A percentile compares a stretch with the other conserved stretches of the same genome.
phyloP scores from a whole-genome alignment of 2,797 vertebrate species.

The Gadopsis bispinosus region DNA sequence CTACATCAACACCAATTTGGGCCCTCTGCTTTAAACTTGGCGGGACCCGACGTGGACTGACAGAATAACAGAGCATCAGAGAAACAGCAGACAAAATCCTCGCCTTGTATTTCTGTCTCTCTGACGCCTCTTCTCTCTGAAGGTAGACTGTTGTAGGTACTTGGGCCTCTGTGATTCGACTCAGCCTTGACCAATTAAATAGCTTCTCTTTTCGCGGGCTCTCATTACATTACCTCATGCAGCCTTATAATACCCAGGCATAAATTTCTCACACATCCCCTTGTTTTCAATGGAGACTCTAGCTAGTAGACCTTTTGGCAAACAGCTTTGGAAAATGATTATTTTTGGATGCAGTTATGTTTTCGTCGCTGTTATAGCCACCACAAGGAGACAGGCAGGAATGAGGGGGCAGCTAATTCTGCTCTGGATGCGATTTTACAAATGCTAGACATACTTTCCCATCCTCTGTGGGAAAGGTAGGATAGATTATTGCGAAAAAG shows the following conservation, averaged over 20 bases:
- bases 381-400: constrained; percentile 71
- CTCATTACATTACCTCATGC: constrained; percentile 61
- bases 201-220: constrained; percentile 42
- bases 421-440: constrained; percentile 62
- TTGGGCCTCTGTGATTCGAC: constrained; percentile 37
- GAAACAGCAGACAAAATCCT: constrained; percentile 47
- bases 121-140: constrained; percentile 37
- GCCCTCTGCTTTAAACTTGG: constrained; percentile 57
- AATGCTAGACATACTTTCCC: constrained; percentile 76
- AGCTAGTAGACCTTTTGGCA: constrained; percentile 63
- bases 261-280: constrained; percentile 66
- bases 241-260: constrained; percentile 46
- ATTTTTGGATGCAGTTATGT: constrained; percentile 79
- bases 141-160: constrained; percentile 28
- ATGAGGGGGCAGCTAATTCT: constrained; percentile 62
- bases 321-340: constrained; percentile 64
- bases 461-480: constrained; percentile 67
- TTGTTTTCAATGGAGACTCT: constrained; percentile 55
- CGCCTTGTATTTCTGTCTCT: constrained; percentile 38
- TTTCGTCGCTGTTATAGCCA: constrained; percentile 72
- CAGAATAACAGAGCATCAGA: constrained; percentile 52
- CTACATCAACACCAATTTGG: constrained; percentile 67
- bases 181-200: constrained; percentile 58
- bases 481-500: constrained; percentile 45
- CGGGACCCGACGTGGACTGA: constrained; percentile 50